Evolutionary conservation across 2,888 invertebrate genomes (phyloP).

Genomic region (Ophion ventricosus): DNA sequence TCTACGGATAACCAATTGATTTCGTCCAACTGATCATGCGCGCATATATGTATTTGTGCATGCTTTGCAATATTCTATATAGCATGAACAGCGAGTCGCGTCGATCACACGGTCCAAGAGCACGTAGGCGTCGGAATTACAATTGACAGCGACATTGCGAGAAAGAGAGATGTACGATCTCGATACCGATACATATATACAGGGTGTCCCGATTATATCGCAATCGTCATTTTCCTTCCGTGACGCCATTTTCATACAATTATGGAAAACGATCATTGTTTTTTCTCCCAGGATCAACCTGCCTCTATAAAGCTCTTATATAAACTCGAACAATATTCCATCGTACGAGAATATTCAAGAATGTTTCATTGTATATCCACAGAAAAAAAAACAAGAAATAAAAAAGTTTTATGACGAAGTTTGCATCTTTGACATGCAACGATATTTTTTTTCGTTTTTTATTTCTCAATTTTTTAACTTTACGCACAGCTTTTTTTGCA

Average conservation of each 20-base stretch:
- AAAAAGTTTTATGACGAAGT: no score
- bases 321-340: no score
- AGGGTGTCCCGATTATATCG: background rate
- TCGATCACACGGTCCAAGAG: conserved; percentile 41
- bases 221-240: background rate
- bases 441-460: no score
- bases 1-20: conserved; percentile 42
- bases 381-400: no score
- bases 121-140: conserved; percentile 62
- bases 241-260: background rate
- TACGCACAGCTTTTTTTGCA: no score
- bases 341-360: no score
- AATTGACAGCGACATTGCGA: conserved; percentile 36
- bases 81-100: conserved; percentile 4
- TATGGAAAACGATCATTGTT: background rate
- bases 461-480: no score
- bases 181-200: background rate
- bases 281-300: background rate
- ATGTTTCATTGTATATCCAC: no score
- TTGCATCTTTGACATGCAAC: no score
- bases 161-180: conserved; percentile 25
- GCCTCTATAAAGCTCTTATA: no score
- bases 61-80: no score
- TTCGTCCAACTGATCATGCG: conserved; percentile 19
- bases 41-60: background rate